Base-by-base conservation (phyloP, 2,113 vertebrate species). In the Oreochromis spilurus region DNA sequence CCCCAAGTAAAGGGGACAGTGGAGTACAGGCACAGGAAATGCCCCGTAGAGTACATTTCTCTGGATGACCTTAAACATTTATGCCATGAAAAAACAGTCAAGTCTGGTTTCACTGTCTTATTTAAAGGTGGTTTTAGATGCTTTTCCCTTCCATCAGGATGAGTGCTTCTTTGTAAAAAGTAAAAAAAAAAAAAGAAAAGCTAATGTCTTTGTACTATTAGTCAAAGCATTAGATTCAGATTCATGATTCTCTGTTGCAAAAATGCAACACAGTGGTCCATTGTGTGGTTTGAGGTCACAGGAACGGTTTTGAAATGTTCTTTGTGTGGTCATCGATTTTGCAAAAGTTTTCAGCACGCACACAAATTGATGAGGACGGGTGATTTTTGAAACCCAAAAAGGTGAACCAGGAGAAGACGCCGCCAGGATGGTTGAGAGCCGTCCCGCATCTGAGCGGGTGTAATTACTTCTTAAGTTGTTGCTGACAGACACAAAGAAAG, bases 11-110 rank as follows among this genome's bases (percentile, higher is more conserved):
- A 45, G 65, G 67, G 81, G 84, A 83, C 65, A 16, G 84, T 82
- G 54, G 29, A 79, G 36, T 2, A 19, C 79, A 85, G 57, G 24
- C 82, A 88, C 80, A 87, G 90, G 90, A 93, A 93, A 87, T 88
- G 82, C 21, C 60, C 82, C 3, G 8, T 86, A 72, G 81, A 86
- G 78, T 54, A 67, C 72, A 10, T 86, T 87, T 79, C 70, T 91
- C 81, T 84, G 36, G 83, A 88, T 90, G 84, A 82, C 81, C 62
- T 60, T 79, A 85, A 87, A 85, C 55, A 70, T 67, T 8, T 26
- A 82, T 57, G 36, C 45, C 75, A 58, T 29, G 6, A 57, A 77
- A 82, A 67, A 67, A 40, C 3, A 26, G 72, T 34, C 5, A 31
- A 50, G 72, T 52, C 17, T 79, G 52, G 24, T 43, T 80, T 82